Conservation (phyloP, 2,888 invertebrate genomes). For the Noctua pronuba region DNA sequence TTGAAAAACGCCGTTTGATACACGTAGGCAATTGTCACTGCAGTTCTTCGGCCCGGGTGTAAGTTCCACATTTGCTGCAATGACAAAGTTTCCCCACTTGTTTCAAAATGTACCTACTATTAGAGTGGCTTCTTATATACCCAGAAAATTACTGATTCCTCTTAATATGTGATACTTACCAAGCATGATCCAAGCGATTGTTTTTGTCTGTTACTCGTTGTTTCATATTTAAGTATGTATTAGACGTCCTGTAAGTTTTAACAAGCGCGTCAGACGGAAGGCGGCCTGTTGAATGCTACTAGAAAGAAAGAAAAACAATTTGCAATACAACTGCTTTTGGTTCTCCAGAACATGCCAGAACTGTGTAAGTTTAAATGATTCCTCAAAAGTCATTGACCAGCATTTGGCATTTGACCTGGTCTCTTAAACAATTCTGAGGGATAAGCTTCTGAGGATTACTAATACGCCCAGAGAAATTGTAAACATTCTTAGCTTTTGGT, state of each 20-base stretch:
- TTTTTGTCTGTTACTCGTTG: conserved; percentile 20
- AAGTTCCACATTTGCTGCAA: too few species aligned
- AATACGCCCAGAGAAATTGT: too few species aligned
- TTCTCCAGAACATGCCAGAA: neutral
- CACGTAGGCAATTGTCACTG: too few species aligned
- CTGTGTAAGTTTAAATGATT: neutral
- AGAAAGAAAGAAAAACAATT: neutral
- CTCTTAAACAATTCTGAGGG: too few species aligned
- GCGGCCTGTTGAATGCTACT: neutral
- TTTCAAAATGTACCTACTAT: too few species aligned
- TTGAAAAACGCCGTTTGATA: too few species aligned
- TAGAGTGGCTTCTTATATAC: too few species aligned
- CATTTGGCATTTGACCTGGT: too few species aligned
- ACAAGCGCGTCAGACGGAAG: conserved; percentile 13
- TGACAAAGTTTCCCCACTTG: too few species aligned
- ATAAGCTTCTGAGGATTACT: too few species aligned
- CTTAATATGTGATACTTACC: neutral
- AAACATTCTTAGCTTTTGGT: too few species aligned
- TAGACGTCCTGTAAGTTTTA: conserved; percentile 18
- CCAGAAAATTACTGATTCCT: neutral
- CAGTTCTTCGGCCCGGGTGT: too few species aligned
- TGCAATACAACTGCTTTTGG: neutral
- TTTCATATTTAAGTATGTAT: conserved; percentile 4
- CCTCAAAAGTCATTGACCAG: neutral
- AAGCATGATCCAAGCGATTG: neutral